A percentile compares a stretch with the other conserved stretches of the same genome.
phyloP scores from a whole-genome alignment of 1,140 invertebrate genomes.

The Pachypeltis micranthus region DNA sequence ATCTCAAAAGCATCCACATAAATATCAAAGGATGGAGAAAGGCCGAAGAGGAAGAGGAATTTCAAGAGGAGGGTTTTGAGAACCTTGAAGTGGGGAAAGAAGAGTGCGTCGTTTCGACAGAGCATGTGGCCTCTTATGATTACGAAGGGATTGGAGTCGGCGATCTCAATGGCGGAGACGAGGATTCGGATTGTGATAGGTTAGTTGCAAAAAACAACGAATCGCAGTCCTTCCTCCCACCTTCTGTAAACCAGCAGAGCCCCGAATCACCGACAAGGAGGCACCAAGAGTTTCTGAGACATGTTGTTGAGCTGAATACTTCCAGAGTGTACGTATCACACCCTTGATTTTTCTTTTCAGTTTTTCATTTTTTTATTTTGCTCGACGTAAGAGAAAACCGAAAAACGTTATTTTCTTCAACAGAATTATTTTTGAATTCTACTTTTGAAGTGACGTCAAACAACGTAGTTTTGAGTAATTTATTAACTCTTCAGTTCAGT shows the following conservation, averaged over 20 bases:
- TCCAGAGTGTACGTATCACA: conserved; percentile 16
- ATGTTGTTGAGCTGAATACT: conserved; percentile 15
- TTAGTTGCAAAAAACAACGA: conserved; percentile 3
- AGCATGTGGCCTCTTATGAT: background rate
- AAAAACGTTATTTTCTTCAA: no score
- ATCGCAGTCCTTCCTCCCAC: background rate
- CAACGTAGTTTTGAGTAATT: no score
- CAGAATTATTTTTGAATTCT: no score
- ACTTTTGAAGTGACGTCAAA: no score
- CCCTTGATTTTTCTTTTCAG: background rate
- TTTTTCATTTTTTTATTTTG: background rate
- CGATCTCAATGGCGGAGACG: conserved; percentile 3
- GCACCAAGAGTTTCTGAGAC: conserved; percentile 12
- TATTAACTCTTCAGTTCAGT: no score
- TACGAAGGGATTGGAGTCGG: conserved; percentile 2
- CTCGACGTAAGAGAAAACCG: no score
- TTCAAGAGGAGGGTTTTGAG: conserved; percentile 10
- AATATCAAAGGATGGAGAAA: conserved; percentile 10
- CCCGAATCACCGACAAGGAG: conserved; percentile 4
- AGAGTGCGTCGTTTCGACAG: background rate
- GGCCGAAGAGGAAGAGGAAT: background rate
- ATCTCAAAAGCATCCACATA: conserved; percentile 4
- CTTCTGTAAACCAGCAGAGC: background rate
- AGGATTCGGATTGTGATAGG: conserved; percentile 8
- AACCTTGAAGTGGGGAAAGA: conserved; percentile 1